Percentiles rank a stretch among this genome's conserved stretches.
These are phyloP conservation scores for Stichodactyla mertensii DNA, from an alignment of 64 coral and sea anemone species.

Conservation along the genomic window DNA sequence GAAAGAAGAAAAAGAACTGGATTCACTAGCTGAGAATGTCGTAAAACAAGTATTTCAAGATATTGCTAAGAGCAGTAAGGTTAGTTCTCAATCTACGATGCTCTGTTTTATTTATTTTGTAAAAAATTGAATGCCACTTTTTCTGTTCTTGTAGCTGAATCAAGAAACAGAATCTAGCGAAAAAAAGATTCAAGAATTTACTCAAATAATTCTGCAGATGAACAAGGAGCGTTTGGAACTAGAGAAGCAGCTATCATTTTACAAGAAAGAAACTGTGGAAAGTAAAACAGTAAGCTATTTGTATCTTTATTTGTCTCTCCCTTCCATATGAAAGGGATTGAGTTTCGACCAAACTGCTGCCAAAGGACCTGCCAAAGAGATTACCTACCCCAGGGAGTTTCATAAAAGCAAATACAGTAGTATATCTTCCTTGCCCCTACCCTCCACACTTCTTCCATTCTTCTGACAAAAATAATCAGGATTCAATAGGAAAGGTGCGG, in stretches of 20 bases:
- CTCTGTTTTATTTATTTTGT: neutral
- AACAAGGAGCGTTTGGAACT: conserved; percentile 78
- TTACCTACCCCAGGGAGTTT: too few relatives aligned
- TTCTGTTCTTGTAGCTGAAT: neutral
- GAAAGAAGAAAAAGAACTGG: conserved; percentile 1
- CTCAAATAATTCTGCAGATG: conserved; percentile 77
- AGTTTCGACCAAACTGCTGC: too few relatives aligned
- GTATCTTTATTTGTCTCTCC: neutral
- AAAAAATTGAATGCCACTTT: neutral
- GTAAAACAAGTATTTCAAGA: conserved; percentile 4
- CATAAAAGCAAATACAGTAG: too few relatives aligned
- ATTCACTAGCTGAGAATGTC: neutral
- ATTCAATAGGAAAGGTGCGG: too few relatives aligned
- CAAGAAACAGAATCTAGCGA: conserved; percentile 8
- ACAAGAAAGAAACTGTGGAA: conserved; percentile 3
- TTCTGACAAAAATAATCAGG: too few relatives aligned
- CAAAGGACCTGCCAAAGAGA: too few relatives aligned
- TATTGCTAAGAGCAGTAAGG: neutral
- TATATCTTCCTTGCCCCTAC: too few relatives aligned
- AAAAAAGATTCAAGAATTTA: conserved; percentile 49
- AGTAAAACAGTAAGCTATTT: neutral
- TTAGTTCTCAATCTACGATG: neutral
- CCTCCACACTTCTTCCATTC: too few relatives aligned
- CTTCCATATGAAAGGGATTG: neutral
- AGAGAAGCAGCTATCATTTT: conserved; percentile 61